Evolutionary conservation across 2,797 vertebrate genomes (phyloP).

Genomic region (Sebastes kiyomatsui): DNA sequence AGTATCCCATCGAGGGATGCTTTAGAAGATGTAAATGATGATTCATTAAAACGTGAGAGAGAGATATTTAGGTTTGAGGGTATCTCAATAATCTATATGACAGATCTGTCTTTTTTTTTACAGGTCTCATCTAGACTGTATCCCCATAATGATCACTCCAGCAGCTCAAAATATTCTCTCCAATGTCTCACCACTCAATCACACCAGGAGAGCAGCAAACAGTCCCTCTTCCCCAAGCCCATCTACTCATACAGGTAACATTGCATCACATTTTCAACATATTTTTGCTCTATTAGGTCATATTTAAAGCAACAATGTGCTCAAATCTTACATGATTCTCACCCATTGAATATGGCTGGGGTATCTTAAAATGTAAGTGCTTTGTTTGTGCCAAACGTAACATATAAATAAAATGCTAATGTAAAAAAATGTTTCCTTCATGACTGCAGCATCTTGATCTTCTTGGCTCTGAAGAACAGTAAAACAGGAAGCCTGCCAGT

Average conservation of each 20-base stretch:
- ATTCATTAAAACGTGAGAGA: not conserved
- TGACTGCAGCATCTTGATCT: conserved; percentile 93
- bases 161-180: conserved; percentile 83
- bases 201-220: conserved; percentile 78
- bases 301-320: not conserved
- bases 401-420: not conserved
- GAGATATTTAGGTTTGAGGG: not conserved
- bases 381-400: not conserved
- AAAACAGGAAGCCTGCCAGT: conserved; percentile 96
- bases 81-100: not conserved
- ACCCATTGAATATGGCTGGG: not conserved
- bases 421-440: not conserved
- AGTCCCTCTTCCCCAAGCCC: conserved; percentile 92
- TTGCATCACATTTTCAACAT: not conserved
- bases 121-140: conserved; percentile 85
- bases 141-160: conserved; percentile 67
- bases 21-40: not conserved
- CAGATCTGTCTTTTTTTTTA: not conserved
- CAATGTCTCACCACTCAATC: conserved; percentile 84
- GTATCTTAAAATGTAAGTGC: not conserved
- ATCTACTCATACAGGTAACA: conserved; percentile 98
- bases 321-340: not conserved
- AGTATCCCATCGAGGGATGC: not conserved
- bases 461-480: conserved; percentile 98
- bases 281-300: not conserved